These are phyloP conservation scores for Trachelus troglodyta DNA, from an alignment of 2,888 invertebrate species.

Conservation along the genomic window DNA sequence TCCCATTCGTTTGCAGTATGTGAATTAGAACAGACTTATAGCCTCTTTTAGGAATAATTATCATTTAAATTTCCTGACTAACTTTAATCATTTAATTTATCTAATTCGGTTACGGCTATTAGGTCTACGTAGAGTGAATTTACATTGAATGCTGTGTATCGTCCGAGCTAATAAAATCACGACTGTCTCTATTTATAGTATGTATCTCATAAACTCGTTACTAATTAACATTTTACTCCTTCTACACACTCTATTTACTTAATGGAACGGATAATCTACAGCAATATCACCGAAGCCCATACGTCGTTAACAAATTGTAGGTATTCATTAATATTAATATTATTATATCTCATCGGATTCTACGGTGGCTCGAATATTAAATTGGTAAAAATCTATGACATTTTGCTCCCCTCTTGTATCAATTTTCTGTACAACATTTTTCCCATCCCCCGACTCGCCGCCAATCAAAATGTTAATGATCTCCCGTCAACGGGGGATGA, in stretches of 20 bases:
- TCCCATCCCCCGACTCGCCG: background rate
- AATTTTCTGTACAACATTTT: background rate
- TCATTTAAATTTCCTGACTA: constrained; percentile 13
- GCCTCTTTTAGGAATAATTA: constrained; percentile 21
- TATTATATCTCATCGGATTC: background rate
- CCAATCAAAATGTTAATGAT: background rate
- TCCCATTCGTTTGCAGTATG: background rate
- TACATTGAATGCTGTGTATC: constrained; percentile 48
- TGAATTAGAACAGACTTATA: constrained; percentile 19
- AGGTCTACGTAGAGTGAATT: constrained; percentile 25
- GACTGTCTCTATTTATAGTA: constrained; percentile 53
- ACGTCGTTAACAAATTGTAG: background rate
- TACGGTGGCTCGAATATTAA: background rate
- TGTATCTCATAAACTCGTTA: constrained; percentile 50
- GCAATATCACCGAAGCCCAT: constrained; percentile 30
- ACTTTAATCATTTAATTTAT: constrained; percentile 12
- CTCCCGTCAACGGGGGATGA: background rate
- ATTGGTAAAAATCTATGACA: background rate
- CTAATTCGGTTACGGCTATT: constrained; percentile 10
- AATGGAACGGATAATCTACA: constrained; percentile 57
- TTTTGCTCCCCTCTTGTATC: background rate
- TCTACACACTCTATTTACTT: constrained; percentile 39
- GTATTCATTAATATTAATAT: background rate
- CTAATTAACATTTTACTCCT: constrained; percentile 53
- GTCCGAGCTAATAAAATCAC: constrained; percentile 59